Evolutionary conservation across 2,888 invertebrate species (phyloP).

Genomic region (Malacosoma neustria): DNA sequence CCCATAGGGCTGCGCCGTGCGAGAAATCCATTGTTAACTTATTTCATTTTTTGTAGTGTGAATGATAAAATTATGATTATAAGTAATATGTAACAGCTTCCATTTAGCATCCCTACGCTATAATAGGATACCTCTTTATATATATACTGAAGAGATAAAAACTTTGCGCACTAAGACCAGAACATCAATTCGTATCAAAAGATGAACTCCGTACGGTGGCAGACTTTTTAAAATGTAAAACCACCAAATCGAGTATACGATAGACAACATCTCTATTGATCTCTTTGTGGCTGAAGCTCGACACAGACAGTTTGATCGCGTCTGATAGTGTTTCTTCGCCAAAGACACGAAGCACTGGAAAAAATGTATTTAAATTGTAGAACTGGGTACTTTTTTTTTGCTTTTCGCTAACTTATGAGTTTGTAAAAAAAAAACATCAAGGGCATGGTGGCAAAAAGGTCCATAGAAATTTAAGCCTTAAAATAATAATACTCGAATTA

Average conservation of each 20-base stretch:
- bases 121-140: no score
- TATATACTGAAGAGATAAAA: no score
- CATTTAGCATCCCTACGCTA: no score
- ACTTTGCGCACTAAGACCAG: conserved; percentile 4
- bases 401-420: no score
- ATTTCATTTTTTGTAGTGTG: no score
- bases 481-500: conserved; percentile 1
- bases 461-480: background rate
- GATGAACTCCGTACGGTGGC: conserved; percentile 37
- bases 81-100: no score
- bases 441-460: background rate
- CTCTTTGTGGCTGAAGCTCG: conserved; percentile 32
- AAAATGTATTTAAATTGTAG: no score
- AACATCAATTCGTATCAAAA: conserved; percentile 35
- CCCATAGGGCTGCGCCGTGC: no score
- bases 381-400: no score
- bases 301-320: conserved; percentile 25
- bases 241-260: conserved; percentile 39
- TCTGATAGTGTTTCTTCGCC: conserved; percentile 33
- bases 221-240: conserved; percentile 42
- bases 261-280: conserved; percentile 43
- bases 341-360: conserved; percentile 37
- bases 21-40: no score
- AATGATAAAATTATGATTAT: no score
- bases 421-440: background rate